A percentile compares a stretch with the other conserved stretches of the same genome.
phyloP scores from a whole-genome alignment of 2,888 invertebrate species.

The Chrysodeixis includens region DNA sequence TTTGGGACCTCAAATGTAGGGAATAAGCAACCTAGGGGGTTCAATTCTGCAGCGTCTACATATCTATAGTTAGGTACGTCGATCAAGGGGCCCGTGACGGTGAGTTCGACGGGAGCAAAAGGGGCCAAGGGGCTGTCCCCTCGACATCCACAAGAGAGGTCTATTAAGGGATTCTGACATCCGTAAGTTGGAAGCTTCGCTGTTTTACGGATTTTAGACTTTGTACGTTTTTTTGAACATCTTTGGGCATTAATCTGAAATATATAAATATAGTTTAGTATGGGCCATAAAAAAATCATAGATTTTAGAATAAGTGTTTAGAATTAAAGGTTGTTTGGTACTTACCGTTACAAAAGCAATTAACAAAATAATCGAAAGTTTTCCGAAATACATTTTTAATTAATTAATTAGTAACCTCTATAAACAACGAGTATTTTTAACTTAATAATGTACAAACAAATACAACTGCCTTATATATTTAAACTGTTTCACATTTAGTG shows the following conservation, averaged over 20 bases:
- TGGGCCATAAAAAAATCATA: background rate
- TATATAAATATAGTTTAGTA: no score
- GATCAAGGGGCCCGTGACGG: slow-evolving; percentile 23
- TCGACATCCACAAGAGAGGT: slow-evolving; percentile 46
- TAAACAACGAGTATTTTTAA: slow-evolving; percentile 22
- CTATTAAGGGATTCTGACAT: slow-evolving; percentile 44
- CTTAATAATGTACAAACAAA: slow-evolving; percentile 18
- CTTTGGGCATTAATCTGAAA: slow-evolving; percentile 47
- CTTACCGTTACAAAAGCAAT: slow-evolving; percentile 37
- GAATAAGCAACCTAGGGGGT: slow-evolving; percentile 44
- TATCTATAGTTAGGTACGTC: slow-evolving; percentile 53
- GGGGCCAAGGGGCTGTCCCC: slow-evolving; percentile 37
- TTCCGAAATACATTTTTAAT: slow-evolving; percentile 50
- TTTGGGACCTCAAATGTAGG: slow-evolving; percentile 40
- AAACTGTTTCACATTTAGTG: slow-evolving; percentile 28
- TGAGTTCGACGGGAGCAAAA: slow-evolving; percentile 20
- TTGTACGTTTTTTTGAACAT: slow-evolving; percentile 39
- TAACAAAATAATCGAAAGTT: slow-evolving; percentile 30
- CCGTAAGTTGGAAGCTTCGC: slow-evolving; percentile 34
- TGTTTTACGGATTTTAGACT: slow-evolving; percentile 32
- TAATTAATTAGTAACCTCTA: slow-evolving; percentile 9
- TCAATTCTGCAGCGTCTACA: slow-evolving; percentile 39
- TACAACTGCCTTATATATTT: slow-evolving; percentile 20
- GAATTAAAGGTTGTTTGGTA: slow-evolving; percentile 7
- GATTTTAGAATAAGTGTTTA: no score